Evolutionary conservation across 2,797 vertebrate species (phyloP), one percentile per base, ranked within the genome.

Genomic region (Enteromius anoplus): DNA sequence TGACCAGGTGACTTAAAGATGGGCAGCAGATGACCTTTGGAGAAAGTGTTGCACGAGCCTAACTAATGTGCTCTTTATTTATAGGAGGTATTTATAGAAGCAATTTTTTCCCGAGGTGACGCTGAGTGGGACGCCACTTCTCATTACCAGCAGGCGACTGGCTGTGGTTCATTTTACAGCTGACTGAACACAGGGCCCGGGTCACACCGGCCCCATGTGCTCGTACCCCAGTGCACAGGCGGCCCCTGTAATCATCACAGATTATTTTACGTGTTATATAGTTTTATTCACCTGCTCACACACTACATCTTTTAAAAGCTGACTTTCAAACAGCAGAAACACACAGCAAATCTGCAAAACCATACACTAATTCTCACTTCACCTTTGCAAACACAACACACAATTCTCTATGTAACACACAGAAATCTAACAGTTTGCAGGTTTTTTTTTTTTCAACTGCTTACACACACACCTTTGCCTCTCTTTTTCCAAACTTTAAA

Each of bases 71-170:
- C 88, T 91, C 91, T 92, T 93, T 95, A 94, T 95, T 94, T 95
- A 94, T 94, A 92, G 92, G 93, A 93, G 93, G 93, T 95, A 94
- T 95, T 95, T 95, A 94, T 95, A 94, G 93, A 92, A 93, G 91
- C 88, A 91, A 93, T 93, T 94, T 93, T 94, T 94, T 94, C 94
- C 93, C 69, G 93, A 95, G 94, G 94, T 95, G 94, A 94, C 90
- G 91, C 92, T 88, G 91, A 90, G 90, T 91, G 91, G 92, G 92
- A 94, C 93, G 94, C 92, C 94, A 94, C 92, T 93, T 95, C 94
- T 95, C 93, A 94, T 95, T 95, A 95, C 91, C 90, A 92, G 91
- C 91, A 86, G 76, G 91, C 90, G 92, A 90, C 92, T 91, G 92
- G 92, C 89, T 92, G 91, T 78, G 92, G 92, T 93, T 95, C 93